These are phyloP conservation scores for Leucosticte australis DNA, from an alignment of 2,113 vertebrate species.

Conservation along the genomic window DNA sequence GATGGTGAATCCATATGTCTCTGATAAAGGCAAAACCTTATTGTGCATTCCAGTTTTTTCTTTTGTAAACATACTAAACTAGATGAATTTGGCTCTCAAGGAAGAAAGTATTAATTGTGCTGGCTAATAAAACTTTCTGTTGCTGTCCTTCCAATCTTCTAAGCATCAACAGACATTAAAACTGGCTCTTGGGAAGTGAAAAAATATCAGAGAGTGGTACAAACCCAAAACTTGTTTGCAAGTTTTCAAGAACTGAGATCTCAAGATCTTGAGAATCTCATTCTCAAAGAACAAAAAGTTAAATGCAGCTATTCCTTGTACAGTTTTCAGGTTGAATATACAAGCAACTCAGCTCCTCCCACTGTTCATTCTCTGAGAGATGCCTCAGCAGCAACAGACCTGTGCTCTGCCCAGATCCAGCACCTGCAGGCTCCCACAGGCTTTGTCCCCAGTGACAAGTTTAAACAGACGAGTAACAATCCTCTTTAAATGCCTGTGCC, in stretches of 20 bases:
- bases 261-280: background rate
- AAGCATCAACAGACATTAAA: constrained; percentile 62
- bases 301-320: background rate
- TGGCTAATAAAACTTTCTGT: constrained; percentile 60
- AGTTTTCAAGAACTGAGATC: constrained; percentile 14
- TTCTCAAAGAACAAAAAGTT: background rate
- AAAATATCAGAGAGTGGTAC: constrained; percentile 9
- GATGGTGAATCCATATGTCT: constrained; percentile 66
- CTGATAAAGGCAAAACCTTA: constrained; percentile 71
- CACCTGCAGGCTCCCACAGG: background rate
- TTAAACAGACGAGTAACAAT: constrained; percentile 5
- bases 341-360: background rate
- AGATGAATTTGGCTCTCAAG: constrained; percentile 67
- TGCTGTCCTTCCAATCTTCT: constrained; percentile 52
- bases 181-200: constrained; percentile 64
- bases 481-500: background rate
- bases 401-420: background rate
- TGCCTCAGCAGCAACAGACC: constrained; percentile 4
- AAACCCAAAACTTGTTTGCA: constrained; percentile 10
- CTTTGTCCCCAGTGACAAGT: background rate
- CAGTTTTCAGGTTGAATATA: background rate
- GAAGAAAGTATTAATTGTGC: constrained; percentile 70
- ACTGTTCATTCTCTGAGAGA: background rate
- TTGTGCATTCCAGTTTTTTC: constrained; percentile 65
- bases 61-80: constrained; percentile 69